A percentile compares a stretch with the other conserved stretches of the same genome.
phyloP scores from a whole-genome alignment of 1,140 invertebrate species.

The Magallana angulata region DNA sequence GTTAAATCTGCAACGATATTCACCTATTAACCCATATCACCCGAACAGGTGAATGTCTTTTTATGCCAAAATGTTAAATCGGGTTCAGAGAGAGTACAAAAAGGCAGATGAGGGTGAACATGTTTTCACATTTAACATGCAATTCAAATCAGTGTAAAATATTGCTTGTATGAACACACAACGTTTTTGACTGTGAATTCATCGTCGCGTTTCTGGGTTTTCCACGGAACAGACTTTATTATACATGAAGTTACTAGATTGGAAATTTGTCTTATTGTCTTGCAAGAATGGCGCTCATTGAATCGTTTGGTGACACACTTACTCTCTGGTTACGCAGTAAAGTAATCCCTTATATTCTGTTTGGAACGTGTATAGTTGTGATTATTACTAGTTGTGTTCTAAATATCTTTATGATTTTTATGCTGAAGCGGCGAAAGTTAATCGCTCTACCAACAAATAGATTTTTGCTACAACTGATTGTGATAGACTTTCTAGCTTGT shows the following conservation, averaged over 20 bases:
- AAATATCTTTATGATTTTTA: constrained; percentile 23
- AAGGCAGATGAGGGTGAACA: neutral
- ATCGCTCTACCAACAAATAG: neutral
- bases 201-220: too few relatives aligned
- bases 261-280: too few relatives aligned
- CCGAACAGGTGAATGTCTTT: neutral
- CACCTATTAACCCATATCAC: constrained; percentile 4
- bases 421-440: constrained; percentile 29
- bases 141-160: too few relatives aligned
- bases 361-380: constrained; percentile 14
- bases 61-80: neutral
- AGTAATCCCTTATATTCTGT: constrained; percentile 49
- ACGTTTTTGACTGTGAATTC: too few relatives aligned
- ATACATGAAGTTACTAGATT: too few relatives aligned
- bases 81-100: neutral
- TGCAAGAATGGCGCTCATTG: constrained; percentile 10
- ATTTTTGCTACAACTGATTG: constrained; percentile 39
- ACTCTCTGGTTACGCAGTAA: constrained; percentile 50
- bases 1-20: neutral
- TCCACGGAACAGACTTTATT: too few relatives aligned
- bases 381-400: constrained; percentile 31
- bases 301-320: constrained; percentile 45
- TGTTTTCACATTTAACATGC: too few relatives aligned
- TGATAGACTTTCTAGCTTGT: constrained; percentile 45
- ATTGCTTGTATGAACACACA: too few relatives aligned